phyloP scores from a whole-genome alignment of 2,113 vertebrate genomes.

The Struthidea cinerea region DNA sequence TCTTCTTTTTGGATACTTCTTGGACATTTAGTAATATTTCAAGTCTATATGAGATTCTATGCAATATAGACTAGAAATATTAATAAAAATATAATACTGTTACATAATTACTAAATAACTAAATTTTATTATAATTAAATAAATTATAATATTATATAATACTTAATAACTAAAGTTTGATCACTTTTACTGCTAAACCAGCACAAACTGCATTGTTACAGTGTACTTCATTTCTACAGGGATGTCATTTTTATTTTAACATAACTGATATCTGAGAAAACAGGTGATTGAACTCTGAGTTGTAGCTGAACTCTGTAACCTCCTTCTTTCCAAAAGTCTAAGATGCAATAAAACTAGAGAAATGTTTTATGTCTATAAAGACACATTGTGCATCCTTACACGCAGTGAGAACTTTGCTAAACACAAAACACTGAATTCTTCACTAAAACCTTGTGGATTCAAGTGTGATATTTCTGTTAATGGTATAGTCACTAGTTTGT shows the following conservation, averaged over 20 bases:
- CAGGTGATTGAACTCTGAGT: rapidly evolving
- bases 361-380: neutral
- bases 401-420: neutral
- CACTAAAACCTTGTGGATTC: neutral
- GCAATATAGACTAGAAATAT: neutral
- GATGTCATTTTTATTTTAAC: neutral
- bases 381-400: neutral
- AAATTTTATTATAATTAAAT: too few species aligned
- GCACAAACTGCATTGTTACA: neutral
- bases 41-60: neutral
- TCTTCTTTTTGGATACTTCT: neutral
- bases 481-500: neutral
- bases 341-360: neutral
- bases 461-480: neutral
- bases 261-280: neutral
- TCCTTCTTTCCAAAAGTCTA: neutral
- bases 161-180: neutral
- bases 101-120: too few species aligned
- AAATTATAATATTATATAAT: too few species aligned
- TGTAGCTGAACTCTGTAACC: neutral
- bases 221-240: neutral
- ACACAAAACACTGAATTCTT: neutral
- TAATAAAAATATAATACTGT: neutral
- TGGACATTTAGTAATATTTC: neutral
- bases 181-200: neutral